Evolutionary conservation across 2,113 vertebrate species (phyloP).

Genomic region (Microcebus tavaratra): DNA sequence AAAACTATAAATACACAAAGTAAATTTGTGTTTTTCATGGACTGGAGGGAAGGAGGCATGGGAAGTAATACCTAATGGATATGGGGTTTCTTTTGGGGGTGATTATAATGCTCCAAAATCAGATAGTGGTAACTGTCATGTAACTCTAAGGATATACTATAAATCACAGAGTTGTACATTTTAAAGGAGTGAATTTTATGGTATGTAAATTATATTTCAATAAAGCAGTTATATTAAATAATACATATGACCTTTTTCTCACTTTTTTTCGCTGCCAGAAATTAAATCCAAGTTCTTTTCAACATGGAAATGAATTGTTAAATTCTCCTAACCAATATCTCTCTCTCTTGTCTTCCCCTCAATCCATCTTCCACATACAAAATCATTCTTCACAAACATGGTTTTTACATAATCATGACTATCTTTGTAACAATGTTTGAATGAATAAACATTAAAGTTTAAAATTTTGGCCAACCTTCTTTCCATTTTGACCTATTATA

Average conservation of each 20-base stretch:
- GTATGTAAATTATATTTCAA: neutral
- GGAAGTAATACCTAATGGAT: neutral
- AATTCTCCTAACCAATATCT: neutral
- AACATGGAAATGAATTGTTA: neutral
- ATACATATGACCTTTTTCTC: neutral
- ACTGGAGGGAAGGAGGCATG: neutral
- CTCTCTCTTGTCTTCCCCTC: neutral
- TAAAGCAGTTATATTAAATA: neutral
- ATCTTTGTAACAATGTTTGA: neutral
- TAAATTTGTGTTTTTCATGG: too few relatives aligned
- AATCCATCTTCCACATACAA: neutral
- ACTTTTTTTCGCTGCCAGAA: too few relatives aligned
- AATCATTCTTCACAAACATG: neutral
- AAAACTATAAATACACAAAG: neutral
- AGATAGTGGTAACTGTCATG: neutral
- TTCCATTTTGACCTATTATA: neutral
- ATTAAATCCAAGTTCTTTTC: neutral
- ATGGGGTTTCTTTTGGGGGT: neutral
- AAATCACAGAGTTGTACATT: neutral
- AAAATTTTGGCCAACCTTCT: neutral
- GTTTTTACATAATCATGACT: neutral
- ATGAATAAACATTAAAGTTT: neutral
- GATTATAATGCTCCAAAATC: neutral
- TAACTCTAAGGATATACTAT: neutral
- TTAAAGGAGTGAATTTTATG: neutral